Percentiles rank a stretch among this genome's conserved stretches.
These are phyloP conservation scores for Anolis sagrei DNA, from an alignment of 2,113 vertebrate genomes.

Conservation along the genomic window DNA sequence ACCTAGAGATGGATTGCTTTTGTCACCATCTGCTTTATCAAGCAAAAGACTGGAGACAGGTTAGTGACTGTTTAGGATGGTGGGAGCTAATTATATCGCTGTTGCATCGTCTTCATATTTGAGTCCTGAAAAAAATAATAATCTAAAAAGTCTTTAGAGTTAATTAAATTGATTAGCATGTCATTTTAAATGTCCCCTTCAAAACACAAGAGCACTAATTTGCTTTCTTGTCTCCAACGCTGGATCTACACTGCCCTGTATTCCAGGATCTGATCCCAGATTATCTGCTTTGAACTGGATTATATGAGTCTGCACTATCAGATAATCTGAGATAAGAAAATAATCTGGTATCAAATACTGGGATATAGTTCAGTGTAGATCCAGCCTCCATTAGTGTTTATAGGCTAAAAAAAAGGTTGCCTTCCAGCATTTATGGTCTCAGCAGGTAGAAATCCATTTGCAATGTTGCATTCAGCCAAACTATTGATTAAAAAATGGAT, in stretches of 20 bases:
- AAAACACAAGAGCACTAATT: neutral
- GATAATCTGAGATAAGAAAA: too few relatives aligned
- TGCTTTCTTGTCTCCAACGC: neutral
- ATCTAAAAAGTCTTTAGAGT: fast-evolving
- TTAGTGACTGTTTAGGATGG: neutral
- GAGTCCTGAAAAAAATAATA: neutral
- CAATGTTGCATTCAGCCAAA: neutral
- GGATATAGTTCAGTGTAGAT: too few relatives aligned
- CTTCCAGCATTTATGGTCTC: fast-evolving
- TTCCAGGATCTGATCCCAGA: too few relatives aligned
- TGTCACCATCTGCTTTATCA: neutral
- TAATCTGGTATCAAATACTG: too few relatives aligned
- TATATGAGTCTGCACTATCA: too few relatives aligned
- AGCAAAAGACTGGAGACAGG: neutral
- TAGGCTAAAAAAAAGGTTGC: fast-evolving
- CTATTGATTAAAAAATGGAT: conserved; percentile 19
- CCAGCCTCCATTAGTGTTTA: too few relatives aligned
- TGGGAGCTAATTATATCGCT: neutral
- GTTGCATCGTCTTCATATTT: neutral
- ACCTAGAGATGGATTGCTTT: neutral
- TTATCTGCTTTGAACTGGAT: too few relatives aligned
- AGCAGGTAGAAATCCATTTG: neutral
- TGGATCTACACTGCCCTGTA: too few relatives aligned
- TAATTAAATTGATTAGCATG: fast-evolving
- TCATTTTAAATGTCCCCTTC: neutral